phyloP scores from a whole-genome alignment of 2,888 invertebrate genomes.

The Zootermopsis nevadensis region DNA sequence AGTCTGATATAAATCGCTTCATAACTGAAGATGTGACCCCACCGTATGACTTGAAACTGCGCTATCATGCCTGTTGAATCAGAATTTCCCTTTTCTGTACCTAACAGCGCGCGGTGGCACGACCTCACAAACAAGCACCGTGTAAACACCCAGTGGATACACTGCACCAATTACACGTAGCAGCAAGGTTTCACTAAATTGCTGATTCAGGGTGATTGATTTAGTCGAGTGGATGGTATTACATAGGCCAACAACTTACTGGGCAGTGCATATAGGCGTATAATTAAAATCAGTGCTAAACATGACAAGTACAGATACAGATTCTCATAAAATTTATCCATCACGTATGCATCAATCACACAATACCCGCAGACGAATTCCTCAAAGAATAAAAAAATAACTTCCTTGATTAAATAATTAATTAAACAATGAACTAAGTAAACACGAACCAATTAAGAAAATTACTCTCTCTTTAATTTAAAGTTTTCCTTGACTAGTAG shows the following conservation, averaged over 20 bases:
- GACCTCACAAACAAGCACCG: background rate
- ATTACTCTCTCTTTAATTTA: too few relatives aligned
- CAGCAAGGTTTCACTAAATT: background rate
- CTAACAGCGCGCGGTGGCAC: too few relatives aligned
- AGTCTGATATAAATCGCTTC: too few relatives aligned
- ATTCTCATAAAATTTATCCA: background rate
- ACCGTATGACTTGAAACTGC: too few relatives aligned
- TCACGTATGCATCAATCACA: background rate
- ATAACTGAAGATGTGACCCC: too few relatives aligned
- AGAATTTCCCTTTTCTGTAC: too few relatives aligned
- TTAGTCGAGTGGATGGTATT: background rate
- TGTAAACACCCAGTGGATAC: slow-evolving; percentile 11
- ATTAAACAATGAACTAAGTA: background rate
- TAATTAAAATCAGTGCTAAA: background rate
- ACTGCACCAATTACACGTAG: slow-evolving; percentile 3
- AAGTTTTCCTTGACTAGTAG: too few relatives aligned
- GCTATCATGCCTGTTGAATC: too few relatives aligned
- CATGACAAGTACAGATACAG: background rate
- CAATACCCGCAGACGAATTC: background rate
- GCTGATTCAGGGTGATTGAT: slow-evolving; percentile 19
- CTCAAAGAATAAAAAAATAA: background rate
- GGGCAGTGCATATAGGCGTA: background rate
- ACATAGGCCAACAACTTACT: background rate
- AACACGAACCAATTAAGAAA: background rate
- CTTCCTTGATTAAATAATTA: background rate